Evolutionary conservation across 1,140 invertebrate genomes (phyloP).

Genomic region (Aphidius gifuensis): DNA sequence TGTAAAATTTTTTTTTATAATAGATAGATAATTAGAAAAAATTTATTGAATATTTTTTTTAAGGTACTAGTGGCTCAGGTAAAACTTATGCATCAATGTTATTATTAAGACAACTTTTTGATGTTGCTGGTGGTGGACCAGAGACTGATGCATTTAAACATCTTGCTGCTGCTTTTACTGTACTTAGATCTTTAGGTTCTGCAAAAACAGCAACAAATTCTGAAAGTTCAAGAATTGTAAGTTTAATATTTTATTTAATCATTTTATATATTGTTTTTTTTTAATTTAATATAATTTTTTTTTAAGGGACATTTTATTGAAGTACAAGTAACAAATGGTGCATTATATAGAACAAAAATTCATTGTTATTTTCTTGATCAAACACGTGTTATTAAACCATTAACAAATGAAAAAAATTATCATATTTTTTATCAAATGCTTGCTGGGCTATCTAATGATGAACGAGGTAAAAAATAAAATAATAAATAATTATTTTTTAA

Average conservation of each 20-base stretch:
- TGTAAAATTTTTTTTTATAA: too few relatives aligned
- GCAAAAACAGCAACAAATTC: slow-evolving; percentile 87
- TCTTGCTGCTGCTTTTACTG: slow-evolving; percentile 89
- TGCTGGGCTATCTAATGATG: slow-evolving; percentile 82
- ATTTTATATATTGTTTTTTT: slow-evolving; percentile 16
- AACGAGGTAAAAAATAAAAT: slow-evolving; percentile 61
- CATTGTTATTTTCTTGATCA: slow-evolving; percentile 94
- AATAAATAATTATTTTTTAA: background rate
- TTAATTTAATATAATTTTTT: slow-evolving; percentile 29
- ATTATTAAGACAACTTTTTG: slow-evolving; percentile 84
- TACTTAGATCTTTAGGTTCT: slow-evolving; percentile 84
- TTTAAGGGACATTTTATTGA: slow-evolving; percentile 90
- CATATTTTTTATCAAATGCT: slow-evolving; percentile 98
- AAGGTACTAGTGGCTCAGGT: slow-evolving; percentile 89
- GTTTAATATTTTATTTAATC: slow-evolving; percentile 33
- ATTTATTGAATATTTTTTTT: slow-evolving; percentile 9
- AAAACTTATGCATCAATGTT: slow-evolving; percentile 94
- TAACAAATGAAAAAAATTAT: slow-evolving; percentile 89
- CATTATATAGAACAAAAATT: slow-evolving; percentile 91
- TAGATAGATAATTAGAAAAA: too few relatives aligned
- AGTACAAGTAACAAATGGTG: slow-evolving; percentile 93
- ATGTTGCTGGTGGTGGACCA: slow-evolving; percentile 87
- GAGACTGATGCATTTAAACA: slow-evolving; percentile 97
- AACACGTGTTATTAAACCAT: slow-evolving; percentile 81
- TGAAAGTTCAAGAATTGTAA: slow-evolving; percentile 91